These are phyloP conservation scores for Macrosiphum euphorbiae DNA, from an alignment of 2,888 invertebrate species.

Conservation along the genomic window DNA sequence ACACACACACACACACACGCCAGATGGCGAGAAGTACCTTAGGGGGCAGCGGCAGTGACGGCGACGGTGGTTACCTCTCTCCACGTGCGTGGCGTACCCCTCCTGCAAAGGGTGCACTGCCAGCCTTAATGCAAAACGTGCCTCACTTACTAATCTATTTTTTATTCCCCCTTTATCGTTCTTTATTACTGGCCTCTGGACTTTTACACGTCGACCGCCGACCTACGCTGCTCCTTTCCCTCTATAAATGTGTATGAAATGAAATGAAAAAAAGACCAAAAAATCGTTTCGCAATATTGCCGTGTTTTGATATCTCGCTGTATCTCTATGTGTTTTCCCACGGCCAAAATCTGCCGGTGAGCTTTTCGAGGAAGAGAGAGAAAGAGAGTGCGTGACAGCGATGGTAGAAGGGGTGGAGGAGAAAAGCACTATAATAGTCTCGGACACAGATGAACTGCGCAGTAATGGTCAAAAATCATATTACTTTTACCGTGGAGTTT, in stretches of 20 bases:
- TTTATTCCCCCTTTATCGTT: constrained; percentile 64
- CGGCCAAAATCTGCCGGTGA: background rate
- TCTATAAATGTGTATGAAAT: constrained; percentile 55
- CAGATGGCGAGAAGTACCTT: constrained; percentile 64
- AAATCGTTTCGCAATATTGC: constrained; percentile 61
- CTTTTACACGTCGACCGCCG: constrained; percentile 60
- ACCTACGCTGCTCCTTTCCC: background rate
- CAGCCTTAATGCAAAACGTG: constrained; percentile 59
- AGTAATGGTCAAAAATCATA: constrained; percentile 9
- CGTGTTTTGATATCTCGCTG: constrained; percentile 37
- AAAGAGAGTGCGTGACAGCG: background rate
- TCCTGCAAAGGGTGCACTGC: background rate
- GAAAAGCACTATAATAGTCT: constrained; percentile 9
- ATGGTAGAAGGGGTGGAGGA: background rate
- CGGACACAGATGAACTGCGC: background rate
- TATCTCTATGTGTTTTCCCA: constrained; percentile 32
- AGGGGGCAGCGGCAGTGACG: constrained; percentile 23
- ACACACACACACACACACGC: background rate
- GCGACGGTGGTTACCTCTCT: constrained; percentile 3
- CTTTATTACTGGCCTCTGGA: constrained; percentile 64
- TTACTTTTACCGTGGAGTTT: constrained; percentile 15
- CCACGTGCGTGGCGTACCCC: background rate
- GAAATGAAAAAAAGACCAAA: constrained; percentile 48
- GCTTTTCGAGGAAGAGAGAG: background rate
- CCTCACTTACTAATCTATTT: constrained; percentile 64